Evolutionary conservation across 1,140 invertebrate genomes (phyloP).

Genomic region (Pteromalus puparum): DNA sequence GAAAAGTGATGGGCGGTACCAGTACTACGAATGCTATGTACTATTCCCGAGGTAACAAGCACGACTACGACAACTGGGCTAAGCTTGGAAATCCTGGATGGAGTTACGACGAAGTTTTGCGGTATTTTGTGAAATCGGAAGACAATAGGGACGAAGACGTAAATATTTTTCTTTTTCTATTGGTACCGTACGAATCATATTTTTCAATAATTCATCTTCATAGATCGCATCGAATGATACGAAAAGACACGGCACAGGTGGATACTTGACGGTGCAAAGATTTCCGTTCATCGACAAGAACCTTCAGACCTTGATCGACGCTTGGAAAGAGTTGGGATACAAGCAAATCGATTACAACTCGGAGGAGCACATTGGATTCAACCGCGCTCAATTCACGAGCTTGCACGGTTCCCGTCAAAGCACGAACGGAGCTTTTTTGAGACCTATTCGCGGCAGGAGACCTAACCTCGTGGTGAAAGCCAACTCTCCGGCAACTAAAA

Average conservation of each 20-base stretch:
- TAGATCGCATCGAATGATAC: too few species aligned
- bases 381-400: neutral
- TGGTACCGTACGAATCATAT: too few species aligned
- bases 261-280: too few species aligned
- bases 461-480: too few species aligned
- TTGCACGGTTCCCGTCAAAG: neutral
- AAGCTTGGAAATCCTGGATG: neutral
- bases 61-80: neutral
- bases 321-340: slow-evolving; percentile 3
- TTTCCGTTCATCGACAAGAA: neutral
- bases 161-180: neutral
- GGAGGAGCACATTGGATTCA: neutral
- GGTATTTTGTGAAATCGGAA: neutral
- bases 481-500: too few species aligned
- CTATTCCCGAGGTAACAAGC: neutral
- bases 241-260: too few species aligned
- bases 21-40: neutral
- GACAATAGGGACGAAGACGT: neutral
- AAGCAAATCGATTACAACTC: neutral
- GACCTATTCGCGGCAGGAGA: neutral
- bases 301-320: neutral
- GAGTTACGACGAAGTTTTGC: neutral
- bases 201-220: too few species aligned
- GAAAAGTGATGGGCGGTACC: neutral
- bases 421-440: neutral